Conservation (phyloP, 2,888 invertebrate species). For the Fragum fragum region DNA sequence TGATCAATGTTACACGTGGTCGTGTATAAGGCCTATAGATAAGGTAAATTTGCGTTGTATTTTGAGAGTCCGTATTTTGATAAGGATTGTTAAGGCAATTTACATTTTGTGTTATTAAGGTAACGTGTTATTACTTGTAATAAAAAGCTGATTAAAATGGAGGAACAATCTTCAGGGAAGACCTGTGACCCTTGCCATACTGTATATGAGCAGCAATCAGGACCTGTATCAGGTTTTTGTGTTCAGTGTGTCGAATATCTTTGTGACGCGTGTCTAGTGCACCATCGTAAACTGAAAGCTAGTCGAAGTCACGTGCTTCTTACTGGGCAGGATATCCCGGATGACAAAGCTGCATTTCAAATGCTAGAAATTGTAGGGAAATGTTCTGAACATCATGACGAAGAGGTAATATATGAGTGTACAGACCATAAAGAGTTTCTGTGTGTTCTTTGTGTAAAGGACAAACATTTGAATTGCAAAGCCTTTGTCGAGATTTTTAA, state of each 20-base stretch:
- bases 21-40: too few relatives aligned
- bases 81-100: too few relatives aligned
- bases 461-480: constrained; percentile 32
- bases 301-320: constrained; percentile 37
- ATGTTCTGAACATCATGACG: constrained; percentile 36
- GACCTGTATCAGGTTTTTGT: constrained; percentile 35
- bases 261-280: constrained; percentile 35
- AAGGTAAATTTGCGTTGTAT: too few relatives aligned
- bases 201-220: constrained; percentile 21
- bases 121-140: too few relatives aligned
- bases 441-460: constrained; percentile 28
- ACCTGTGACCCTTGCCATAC: constrained; percentile 38
- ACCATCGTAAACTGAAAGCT: constrained; percentile 43
- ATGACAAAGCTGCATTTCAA: constrained; percentile 16
- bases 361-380: constrained; percentile 27
- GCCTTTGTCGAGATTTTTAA: background rate
- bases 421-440: constrained; percentile 33
- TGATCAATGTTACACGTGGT: too few relatives aligned
- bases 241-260: constrained; percentile 47
- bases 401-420: constrained; percentile 26
- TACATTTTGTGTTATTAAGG: too few relatives aligned
- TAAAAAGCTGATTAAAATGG: too few relatives aligned
- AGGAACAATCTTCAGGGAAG: background rate
- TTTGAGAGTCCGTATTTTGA: too few relatives aligned
- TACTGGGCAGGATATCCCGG: constrained; percentile 33